phyloP scores from a whole-genome alignment of 53 echinoderm and acorn worm species.

The Luidia sarsii region DNA sequence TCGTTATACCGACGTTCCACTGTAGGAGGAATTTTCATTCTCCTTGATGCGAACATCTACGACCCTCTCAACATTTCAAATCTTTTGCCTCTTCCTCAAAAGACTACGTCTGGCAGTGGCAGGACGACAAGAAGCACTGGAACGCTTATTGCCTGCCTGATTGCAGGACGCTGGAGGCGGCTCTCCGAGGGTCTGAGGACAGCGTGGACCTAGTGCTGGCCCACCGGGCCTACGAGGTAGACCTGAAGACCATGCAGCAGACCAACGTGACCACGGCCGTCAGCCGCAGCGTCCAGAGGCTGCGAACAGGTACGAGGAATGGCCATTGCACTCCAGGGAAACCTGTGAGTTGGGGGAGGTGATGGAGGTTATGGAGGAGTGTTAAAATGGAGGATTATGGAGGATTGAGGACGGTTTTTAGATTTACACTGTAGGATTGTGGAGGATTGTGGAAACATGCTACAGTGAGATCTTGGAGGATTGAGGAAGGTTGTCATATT shows the following conservation, averaged over 20 bases:
- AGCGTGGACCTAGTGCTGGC: constrained; percentile 50
- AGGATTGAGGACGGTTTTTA: too few relatives aligned
- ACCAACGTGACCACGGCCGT: constrained; percentile 76
- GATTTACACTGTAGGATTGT: too few relatives aligned
- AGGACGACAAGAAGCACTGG: constrained; percentile 85
- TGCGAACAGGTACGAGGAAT: constrained; percentile 73
- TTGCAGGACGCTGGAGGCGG: constrained; percentile 58
- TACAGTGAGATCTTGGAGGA: too few relatives aligned
- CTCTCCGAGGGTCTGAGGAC: constrained; percentile 47
- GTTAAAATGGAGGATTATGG: too few relatives aligned
- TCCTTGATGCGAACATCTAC: background rate
- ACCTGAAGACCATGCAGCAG: constrained; percentile 85
- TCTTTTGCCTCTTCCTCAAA: background rate
- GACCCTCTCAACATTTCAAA: background rate
- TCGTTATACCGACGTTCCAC: background rate
- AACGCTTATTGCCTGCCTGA: constrained; percentile 68
- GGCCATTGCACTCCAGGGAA: too few relatives aligned
- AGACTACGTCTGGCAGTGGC: constrained; percentile 96
- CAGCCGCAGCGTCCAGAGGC: constrained; percentile 59
- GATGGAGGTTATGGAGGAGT: too few relatives aligned
- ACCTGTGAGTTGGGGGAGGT: too few relatives aligned
- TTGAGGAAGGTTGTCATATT: too few relatives aligned
- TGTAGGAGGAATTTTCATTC: background rate
- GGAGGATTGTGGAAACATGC: too few relatives aligned
- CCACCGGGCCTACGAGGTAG: constrained; percentile 68